Evolutionary conservation across 1,140 invertebrate species (phyloP), one percentile per base, ranked within the genome.

Genomic region (Alviniconcha marisindica): DNA sequence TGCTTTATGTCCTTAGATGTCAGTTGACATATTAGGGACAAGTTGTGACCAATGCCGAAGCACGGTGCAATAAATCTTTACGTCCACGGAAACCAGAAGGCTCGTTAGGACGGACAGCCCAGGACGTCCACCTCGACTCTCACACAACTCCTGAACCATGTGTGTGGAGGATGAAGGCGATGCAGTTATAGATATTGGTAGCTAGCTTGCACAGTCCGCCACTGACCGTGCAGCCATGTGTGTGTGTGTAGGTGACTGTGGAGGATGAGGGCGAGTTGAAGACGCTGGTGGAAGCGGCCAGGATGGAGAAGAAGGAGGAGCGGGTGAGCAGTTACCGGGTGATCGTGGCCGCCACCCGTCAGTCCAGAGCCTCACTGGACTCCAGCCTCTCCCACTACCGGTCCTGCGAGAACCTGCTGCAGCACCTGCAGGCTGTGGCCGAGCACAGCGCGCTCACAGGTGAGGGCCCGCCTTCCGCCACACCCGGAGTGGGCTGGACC

Each of bases 311-410:
- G 54, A 87, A 87, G 78, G 95, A 95, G 89, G 93, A 95, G 21
- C 74, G 91, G 90, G 87, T 89, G 81, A 86, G 77, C 80, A 88
- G 91, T 93, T 90, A 95, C 94, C 60, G 94, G 92, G 90, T 96
- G 2, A 94, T 95, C 80, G 94, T 96, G 38, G 95, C 95, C 33
- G 95, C 95, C 12, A 95, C 95, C 2, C 94, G 95, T 88, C 95
- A 95, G 66, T 94, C 86, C 94, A 92, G 85, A 94, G 92, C 38
- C 94, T 95, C 5, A 94, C 94, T 48, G 28, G 10, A 15, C 15
- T 33, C 54, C 94, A 33, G 31, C 31, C 38, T 31, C 94, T 0
- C 89, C 95, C 77, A 94, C 95, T 86, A 95, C 95, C 3, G 36
- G 36, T 76, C 73, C 42, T 36, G 38, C 21, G 73, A 76, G 73